Base-by-base conservation (phyloP, 2,113 vertebrate genomes). In the Ciconia boyciana region DNA sequence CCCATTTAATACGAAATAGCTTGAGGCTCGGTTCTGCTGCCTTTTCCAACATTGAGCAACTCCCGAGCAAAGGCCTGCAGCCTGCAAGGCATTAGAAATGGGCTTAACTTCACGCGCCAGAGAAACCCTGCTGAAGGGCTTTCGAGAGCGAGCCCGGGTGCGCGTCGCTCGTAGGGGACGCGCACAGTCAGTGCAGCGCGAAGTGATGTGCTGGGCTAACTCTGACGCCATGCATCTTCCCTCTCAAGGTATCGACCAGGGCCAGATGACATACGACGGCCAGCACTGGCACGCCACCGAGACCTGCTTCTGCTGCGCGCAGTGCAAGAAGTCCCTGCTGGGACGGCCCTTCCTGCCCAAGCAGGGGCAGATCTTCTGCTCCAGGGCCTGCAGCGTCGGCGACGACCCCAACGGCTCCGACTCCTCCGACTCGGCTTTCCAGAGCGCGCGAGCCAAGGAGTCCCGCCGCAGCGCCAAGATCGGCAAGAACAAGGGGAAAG, bases 241-340 rank as follows among this genome's bases (percentile, higher is more conserved):
- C 57, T 70, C 49, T 48, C 46, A 94, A 99, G 99, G 99, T 71
- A 99, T 99, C 4, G 99, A 99, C 98, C 99, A 99, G 96, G 99
- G 99, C 90, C 99, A 99, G 97, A 99, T 99, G 99, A 99, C 99
- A 0, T 99, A 99, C 1, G 99, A 99, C 0, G 99, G 99, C 55
- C 99, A 99, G 80, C 99, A 99, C 97, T 99, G 99, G 99, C 99
- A 99, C 0, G 99, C 99, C 95, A 99, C 99, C 0, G 99, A 99
- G 96, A 98, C 98, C 95, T 99, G 99, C 90, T 99, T 99, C 97
- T 99, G 99, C 97, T 99, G 99, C 0, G 99, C 99, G 5, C 99
- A 99, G 93, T 99, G 99, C 96, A 99, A 99, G 97, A 99, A 99
- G 58, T 99, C 99, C 6, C 98, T 99, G 48, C 98, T 99, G 64